Conservation (phyloP, 2,797 vertebrate species). For the Lophius americanus region DNA sequence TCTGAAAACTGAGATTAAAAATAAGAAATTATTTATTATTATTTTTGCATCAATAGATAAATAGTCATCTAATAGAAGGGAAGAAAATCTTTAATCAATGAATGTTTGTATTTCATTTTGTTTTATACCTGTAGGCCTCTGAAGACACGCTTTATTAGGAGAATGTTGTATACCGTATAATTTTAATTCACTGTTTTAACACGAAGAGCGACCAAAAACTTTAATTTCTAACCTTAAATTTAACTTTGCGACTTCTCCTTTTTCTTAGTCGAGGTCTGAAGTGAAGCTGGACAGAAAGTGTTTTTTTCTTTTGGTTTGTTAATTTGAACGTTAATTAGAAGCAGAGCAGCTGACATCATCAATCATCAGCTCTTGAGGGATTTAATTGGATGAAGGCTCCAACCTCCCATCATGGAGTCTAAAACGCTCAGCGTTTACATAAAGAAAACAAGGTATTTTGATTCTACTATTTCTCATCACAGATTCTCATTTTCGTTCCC, state of each 20-base stretch:
- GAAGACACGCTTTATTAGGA: background rate
- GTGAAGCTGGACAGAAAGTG: conserved; percentile 55
- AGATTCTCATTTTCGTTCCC: background rate
- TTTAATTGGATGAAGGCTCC: conserved; percentile 71
- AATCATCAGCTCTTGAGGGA: conserved; percentile 68
- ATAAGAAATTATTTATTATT: background rate
- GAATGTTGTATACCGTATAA: background rate
- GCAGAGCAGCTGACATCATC: conserved; percentile 81
- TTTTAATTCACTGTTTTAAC: conserved; percentile 4
- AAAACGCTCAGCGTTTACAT: too few species aligned
- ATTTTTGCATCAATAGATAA: background rate
- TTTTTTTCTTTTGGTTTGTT: conserved; percentile 36
- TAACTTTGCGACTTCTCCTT: conserved; percentile 23
- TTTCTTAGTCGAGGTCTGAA: conserved; percentile 33
- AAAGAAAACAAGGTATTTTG: too few species aligned
- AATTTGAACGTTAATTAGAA: conserved; percentile 83
- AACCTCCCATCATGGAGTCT: conserved; percentile 36
- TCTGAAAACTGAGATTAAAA: too few species aligned
- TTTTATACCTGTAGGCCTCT: conserved; percentile 7
- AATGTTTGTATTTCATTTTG: background rate
- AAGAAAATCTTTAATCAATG: background rate
- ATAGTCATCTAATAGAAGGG: background rate
- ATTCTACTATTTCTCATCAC: background rate
- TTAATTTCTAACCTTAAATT: conserved; percentile 48
- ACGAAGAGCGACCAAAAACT: background rate